phyloP scores from a whole-genome alignment of 2,113 vertebrate species.

The Amphilophus citrinellus region DNA sequence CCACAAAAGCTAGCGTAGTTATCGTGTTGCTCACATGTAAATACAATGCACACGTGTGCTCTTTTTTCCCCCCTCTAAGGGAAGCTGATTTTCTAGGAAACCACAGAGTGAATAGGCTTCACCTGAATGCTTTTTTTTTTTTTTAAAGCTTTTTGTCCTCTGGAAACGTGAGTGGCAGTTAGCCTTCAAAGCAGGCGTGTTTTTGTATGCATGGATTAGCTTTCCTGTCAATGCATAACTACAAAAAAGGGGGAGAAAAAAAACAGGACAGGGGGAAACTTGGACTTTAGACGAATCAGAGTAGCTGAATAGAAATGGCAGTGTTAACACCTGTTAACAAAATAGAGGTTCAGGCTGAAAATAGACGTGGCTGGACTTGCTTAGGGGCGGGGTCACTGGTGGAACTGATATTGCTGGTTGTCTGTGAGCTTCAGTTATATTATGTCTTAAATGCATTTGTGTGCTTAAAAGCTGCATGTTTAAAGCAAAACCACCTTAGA shows the following conservation, averaged over 20 bases:
- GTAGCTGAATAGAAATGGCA: slow-evolving; percentile 8
- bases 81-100: slow-evolving; percentile 40
- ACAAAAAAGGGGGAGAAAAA: not conserved
- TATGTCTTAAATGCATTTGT: not conserved
- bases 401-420: not conserved
- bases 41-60: not conserved
- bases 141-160: not conserved
- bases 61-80: not conserved
- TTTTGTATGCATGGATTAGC: slow-evolving; percentile 41
- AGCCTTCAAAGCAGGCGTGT: not conserved
- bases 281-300: not conserved
- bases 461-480: not conserved
- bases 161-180: slow-evolving; percentile 5
- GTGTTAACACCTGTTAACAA: not conserved
- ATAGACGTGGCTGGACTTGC: slow-evolving; percentile 13
- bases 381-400: not conserved
- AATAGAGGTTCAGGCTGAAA: slow-evolving; percentile 36
- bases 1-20: not conserved
- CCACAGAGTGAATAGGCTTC: slow-evolving; percentile 9
- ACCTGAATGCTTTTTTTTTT: slow-evolving; percentile 26
- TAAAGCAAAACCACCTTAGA: slow-evolving; percentile 14
- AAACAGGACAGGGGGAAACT: no score
- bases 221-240: slow-evolving; percentile 63
- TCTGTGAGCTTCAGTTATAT: not conserved
- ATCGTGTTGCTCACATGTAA: not conserved